Conservation (phyloP, 2,888 invertebrate species). For the Dasypogon diadema region DNA sequence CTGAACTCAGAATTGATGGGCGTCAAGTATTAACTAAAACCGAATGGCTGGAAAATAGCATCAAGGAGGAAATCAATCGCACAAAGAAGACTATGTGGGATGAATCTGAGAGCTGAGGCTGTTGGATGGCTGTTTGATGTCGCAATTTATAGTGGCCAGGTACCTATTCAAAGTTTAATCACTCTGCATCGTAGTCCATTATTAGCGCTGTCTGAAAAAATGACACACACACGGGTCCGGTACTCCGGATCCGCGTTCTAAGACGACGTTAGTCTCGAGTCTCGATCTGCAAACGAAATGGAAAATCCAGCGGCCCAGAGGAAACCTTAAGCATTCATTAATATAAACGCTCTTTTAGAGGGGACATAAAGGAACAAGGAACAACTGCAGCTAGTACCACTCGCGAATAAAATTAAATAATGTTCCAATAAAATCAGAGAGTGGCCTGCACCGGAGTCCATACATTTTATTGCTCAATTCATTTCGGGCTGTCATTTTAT, state of each 20-base stretch:
- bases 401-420: slow-evolving; percentile 53
- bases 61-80: not conserved
- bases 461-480: slow-evolving; percentile 56
- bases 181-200: slow-evolving; percentile 6
- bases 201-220: slow-evolving; percentile 1
- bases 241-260: too few relatives aligned
- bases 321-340: not conserved
- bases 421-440: slow-evolving; percentile 51
- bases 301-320: not conserved
- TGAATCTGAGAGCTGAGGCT: not conserved
- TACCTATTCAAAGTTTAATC: slow-evolving; percentile 33
- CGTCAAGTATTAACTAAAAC: not conserved
- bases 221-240: too few relatives aligned
- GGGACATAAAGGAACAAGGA: not conserved
- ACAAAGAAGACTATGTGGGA: not conserved
- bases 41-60: not conserved
- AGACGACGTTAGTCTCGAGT: too few relatives aligned
- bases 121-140: slow-evolving; percentile 22
- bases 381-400: slow-evolving; percentile 21
- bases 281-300: not conserved
- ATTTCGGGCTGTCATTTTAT: slow-evolving; percentile 55
- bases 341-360: not conserved
- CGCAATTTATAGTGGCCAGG: slow-evolving; percentile 6
- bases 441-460: slow-evolving; percentile 33
- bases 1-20: not conserved